These are phyloP conservation scores for Andrena chrysosceles DNA, from an alignment of 2,888 invertebrate genomes.

Conservation along the genomic window DNA sequence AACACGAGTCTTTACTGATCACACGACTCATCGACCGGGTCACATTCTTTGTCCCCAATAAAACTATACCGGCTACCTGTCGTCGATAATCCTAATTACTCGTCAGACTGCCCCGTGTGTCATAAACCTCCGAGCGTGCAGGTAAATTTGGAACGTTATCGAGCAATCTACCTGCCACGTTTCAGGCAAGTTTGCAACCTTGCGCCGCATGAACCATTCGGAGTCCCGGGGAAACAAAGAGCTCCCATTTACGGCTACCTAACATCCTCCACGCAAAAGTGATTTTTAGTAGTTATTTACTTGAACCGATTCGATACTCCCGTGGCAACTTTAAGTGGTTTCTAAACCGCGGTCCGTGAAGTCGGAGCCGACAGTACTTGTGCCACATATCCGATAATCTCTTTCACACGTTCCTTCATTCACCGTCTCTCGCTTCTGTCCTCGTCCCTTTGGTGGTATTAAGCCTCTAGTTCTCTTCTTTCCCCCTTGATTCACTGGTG, in stretches of 20 bases:
- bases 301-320: slow-evolving; percentile 1
- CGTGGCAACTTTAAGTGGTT: slow-evolving; percentile 36
- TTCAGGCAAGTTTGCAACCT: not conserved
- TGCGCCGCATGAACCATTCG: too few species aligned
- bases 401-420: slow-evolving; percentile 67
- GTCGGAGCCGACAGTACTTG: slow-evolving; percentile 47
- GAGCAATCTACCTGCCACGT: too few species aligned
- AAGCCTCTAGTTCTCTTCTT: slow-evolving; percentile 15
- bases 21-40: slow-evolving; percentile 32
- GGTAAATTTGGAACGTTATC: not conserved
- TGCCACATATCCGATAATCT: slow-evolving; percentile 64
- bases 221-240: too few species aligned
- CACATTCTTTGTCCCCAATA: slow-evolving; percentile 62
- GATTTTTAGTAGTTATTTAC: not conserved
- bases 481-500: slow-evolving; percentile 33
- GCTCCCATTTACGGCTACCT: too few species aligned
- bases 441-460: slow-evolving; percentile 31
- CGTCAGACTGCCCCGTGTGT: not conserved
- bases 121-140: not conserved
- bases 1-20: slow-evolving; percentile 66
- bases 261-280: not conserved
- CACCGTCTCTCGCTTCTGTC: slow-evolving; percentile 53
- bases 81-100: slow-evolving; percentile 10
- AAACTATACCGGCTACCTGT: slow-evolving; percentile 41
- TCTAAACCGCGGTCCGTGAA: slow-evolving; percentile 44